Evolutionary conservation across 2,888 invertebrate genomes (phyloP), one percentile per base, ranked within the genome.

Genomic region (Loripinus fragilis): DNA sequence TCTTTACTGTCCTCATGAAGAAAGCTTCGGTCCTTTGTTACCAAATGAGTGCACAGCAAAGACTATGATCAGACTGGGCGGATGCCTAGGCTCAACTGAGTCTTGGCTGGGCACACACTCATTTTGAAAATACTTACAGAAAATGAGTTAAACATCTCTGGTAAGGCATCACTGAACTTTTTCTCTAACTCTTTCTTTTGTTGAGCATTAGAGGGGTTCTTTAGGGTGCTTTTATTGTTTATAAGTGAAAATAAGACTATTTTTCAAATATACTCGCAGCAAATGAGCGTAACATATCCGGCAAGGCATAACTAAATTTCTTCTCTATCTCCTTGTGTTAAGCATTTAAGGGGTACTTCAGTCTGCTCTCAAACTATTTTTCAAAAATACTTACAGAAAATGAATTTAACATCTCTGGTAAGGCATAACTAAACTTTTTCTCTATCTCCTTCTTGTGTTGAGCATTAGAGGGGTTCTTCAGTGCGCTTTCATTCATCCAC

Each of bases 131-230:
- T 20, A 76, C 75, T 81, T 74, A 91, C 91, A 78, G 88, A 79
- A 50, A 89, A 89, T 3, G 84, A 74, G 65, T 87, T 82, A 69
- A 90, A 75, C 85, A 91, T 86, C 70, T 89, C 89, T 28, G 89
- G 86, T 17, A 91, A 50, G 12, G 87, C 88, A 25, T 87, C 66
- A 41, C 87, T 85, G 66, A 90, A 85, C 65, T 88, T 88, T 69
- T 88, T 86, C 73, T 86, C 78, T 48, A 91, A 71, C 25, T 82
- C 73, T 60, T 88, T 83, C 50, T 85, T 83, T 33, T 89, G 48
- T 8, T 86, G 83, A 55, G 81, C 78, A 74, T 89, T 85, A 1
- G 75, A 78, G 12, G 28, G 89, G 85, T 88, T 85, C 48, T 85
- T 77, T 8, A 90, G 82, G 23, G 87, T 68, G 0, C 76, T 65